Evolutionary conservation across 1,140 invertebrate genomes (phyloP), one percentile per base, ranked within the genome.

Genomic region (Pogonomyrmex barbatus): DNA sequence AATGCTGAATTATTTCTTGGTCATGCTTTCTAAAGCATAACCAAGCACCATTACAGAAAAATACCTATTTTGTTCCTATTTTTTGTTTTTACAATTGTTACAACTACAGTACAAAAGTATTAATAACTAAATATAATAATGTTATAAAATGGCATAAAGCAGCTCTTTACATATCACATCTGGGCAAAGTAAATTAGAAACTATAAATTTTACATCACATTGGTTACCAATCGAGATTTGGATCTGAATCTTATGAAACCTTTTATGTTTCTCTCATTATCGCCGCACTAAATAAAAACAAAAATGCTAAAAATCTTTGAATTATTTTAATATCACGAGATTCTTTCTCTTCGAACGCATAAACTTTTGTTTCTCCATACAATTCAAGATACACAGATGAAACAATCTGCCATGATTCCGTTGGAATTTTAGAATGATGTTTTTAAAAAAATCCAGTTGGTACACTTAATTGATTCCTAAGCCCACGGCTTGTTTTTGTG

Each of bases 401-500:
- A 39, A 75, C 24, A 73, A 47, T 82, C 17, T 47, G 17, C 14
- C 30, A 5, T 24, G 36, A 9, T 65, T 56, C 1, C 3, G 12
- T 52, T 63, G 39, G 3, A 2, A 39, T 60, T 75, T 83, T 62
- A 65, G 0, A 65, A 36, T 36, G 4, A 45, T 1, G 8, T 39
- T 36, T 60, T 77, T 9, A 30, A 17, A 45, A 56, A 6, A 1
- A 54, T 50, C 45, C n/a, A 50, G 6, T 62, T 24, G 45, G 33
- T 54, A 36, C 2, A 62, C 17, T n/a, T 2, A 6, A 47, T 82
- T 33, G 6, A 0, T 60, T 5, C 33, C 92, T 78, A 95, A 93
- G 94, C 95, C 95, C 94, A 95, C 4, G 93, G 94, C 88, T 96
- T 95, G 93, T 96, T 96, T 90, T 96, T 96, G 92, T 97, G 96